Base-by-base conservation (phyloP, 2,888 invertebrate species). In the Miltochrista miniata region DNA sequence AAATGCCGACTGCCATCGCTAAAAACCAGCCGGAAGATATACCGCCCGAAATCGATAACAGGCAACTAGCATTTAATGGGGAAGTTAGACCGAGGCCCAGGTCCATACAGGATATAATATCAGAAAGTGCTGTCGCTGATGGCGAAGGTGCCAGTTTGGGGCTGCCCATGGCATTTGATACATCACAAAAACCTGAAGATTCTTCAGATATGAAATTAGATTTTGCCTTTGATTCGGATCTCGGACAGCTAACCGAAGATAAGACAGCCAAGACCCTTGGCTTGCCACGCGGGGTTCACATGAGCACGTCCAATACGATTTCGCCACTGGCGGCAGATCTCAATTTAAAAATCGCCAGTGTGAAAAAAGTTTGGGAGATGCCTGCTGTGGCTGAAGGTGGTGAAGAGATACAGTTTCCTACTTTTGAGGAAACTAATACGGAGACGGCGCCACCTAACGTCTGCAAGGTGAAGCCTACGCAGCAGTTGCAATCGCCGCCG, bases 301-400 rank as follows among this genome's bases (percentile, higher is more conserved):
- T 93, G 74, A 93, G 94, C 41, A 93, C 93, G 18, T 94, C 95
- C 48, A 96, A 93, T 68, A 94, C 95, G 9, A 96, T 96, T 67
- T 95, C 95, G 10, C 95, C 95, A 13, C 94, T 96, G 60, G 96
- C 97, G 35, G 97, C 97, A 35, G 98, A 98, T 85, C 93, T 98
- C 64, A 97, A 97, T 89, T 94, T 97, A 89, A 98, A 98, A 91
- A 98, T 98, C 69, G 97, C 97, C 34, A 97, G 97, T 60, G 98
- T 98, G 39, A 98, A 98, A 85, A 97, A 96, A 72, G 96, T 96
- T 13, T 97, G 96, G 96, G 96, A 97, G 74, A 95, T 94, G 94
- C 94, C 95, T 12, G 93, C 94, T 0, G 94, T 94, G 13, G 93
- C 93, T 14, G 95, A 95, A 71, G 93, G 77, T 69, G 88, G 68